A percentile compares a stretch with the other conserved stretches of the same genome.
These are phyloP conservation scores for Zosterops hypoxanthus DNA, from an alignment of 2,113 vertebrate species.

Conservation along the genomic window DNA sequence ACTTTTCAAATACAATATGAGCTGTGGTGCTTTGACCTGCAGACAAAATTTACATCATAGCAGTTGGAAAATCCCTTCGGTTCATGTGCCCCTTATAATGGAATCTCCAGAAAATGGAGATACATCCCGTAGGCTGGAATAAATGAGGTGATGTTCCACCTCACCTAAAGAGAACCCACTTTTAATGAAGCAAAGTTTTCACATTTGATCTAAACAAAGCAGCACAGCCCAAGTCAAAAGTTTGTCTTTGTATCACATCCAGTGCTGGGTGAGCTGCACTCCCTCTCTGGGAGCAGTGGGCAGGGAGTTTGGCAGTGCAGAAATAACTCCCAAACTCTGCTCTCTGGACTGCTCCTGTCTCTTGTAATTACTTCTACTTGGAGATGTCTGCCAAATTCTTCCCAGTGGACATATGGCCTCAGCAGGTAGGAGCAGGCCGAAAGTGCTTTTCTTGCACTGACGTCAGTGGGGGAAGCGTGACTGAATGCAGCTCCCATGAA, in stretches of 20 bases:
- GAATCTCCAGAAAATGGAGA: not conserved
- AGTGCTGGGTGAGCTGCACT: not conserved
- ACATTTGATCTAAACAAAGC: not conserved
- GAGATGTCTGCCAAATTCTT: conserved; percentile 38
- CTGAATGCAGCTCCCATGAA: conserved; percentile 14
- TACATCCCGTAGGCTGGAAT: not conserved
- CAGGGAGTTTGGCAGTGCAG: not conserved
- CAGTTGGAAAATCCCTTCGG: not conserved
- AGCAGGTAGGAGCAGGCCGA: conserved; percentile 48
- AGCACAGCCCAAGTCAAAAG: not conserved
- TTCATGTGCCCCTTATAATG: fast-evolving
- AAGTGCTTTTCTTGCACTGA: conserved; percentile 42
- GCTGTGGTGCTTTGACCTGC: not conserved
- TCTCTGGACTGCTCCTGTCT: not conserved
- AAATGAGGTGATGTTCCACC: not conserved
- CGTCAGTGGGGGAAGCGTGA: conserved; percentile 14
- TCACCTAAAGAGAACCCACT: not conserved
- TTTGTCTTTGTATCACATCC: fast-evolving
- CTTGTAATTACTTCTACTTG: not conserved
- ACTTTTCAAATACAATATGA: not conserved
- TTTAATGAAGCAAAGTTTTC: not conserved
- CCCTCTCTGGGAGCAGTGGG: not conserved
- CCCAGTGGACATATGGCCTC: conserved; percentile 64
- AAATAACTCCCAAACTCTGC: not conserved
- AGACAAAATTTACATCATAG: not conserved